A percentile compares a stretch with the other conserved stretches of the same genome.
These are phyloP conservation scores for Dysdera silvatica DNA, from an alignment of 1,140 invertebrate genomes.

Conservation along the genomic window DNA sequence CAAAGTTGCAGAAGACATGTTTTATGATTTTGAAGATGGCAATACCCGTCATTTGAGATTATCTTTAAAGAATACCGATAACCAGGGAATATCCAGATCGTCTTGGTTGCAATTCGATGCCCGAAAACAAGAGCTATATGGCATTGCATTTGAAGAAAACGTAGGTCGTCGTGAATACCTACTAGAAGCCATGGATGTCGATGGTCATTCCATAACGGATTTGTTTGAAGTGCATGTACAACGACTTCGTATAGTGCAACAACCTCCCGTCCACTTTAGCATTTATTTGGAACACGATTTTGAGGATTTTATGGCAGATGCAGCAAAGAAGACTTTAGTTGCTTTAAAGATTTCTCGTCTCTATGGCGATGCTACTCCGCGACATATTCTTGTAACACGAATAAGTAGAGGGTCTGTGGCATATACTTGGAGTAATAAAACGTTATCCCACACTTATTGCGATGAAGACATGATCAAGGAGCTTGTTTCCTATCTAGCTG, in stretches of 20 bases:
- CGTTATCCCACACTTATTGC: conserved; percentile 59
- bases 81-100: conserved; percentile 53
- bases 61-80: conserved; percentile 61
- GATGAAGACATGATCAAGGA: conserved; percentile 63
- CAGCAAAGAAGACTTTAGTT: conserved; percentile 54
- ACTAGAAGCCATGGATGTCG: conserved; percentile 58
- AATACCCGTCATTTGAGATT: conserved; percentile 62
- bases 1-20: conserved; percentile 71
- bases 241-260: conserved; percentile 41
- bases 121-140: conserved; percentile 81
- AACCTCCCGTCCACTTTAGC: conserved; percentile 54
- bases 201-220: conserved; percentile 61
- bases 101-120: conserved; percentile 83
- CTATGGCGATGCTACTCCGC: conserved; percentile 64
- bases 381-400: conserved; percentile 57
- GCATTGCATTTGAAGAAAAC: conserved; percentile 60
- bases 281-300: conserved; percentile 67
- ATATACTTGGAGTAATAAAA: conserved; percentile 70
- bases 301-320: conserved; percentile 59
- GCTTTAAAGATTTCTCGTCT: conserved; percentile 64
- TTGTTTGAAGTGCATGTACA: conserved; percentile 66
- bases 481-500: conserved; percentile 55
- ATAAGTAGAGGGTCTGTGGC: conserved; percentile 49
- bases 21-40: conserved; percentile 79
- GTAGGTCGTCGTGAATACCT: conserved; percentile 65